These are phyloP conservation scores for Polyergus mexicanus DNA, from an alignment of 1,140 invertebrate genomes.

Conservation along the genomic window DNA sequence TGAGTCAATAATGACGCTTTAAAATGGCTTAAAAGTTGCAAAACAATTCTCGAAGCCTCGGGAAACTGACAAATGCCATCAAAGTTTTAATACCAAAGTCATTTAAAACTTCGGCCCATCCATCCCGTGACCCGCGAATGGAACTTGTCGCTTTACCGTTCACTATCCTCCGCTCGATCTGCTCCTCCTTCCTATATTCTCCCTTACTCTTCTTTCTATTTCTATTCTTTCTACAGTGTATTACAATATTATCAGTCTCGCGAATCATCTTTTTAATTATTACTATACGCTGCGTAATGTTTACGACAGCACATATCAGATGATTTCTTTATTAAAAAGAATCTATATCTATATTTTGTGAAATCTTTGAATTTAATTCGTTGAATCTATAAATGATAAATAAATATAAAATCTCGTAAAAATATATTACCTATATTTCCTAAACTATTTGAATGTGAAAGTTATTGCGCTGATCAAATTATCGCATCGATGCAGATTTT, in stretches of 20 bases:
- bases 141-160: conserved; percentile 74
- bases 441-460: background rate
- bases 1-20: conserved; percentile 76
- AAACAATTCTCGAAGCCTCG: conserved; percentile 78
- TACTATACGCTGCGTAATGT: background rate
- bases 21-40: conserved; percentile 79
- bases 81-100: conserved; percentile 83
- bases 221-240: conserved; percentile 8
- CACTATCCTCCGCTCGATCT: conserved; percentile 36
- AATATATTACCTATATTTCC: background rate
- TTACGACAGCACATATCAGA: background rate
- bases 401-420: background rate
- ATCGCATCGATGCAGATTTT: background rate
- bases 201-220: conserved; percentile 28
- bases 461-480: background rate
- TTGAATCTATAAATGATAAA: background rate
- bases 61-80: conserved; percentile 83
- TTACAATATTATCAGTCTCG: conserved; percentile 15
- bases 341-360: background rate
- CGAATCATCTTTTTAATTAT: background rate
- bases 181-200: conserved; percentile 20
- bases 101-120: conserved; percentile 81
- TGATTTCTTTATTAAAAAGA: background rate
- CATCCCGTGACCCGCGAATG: conserved; percentile 74
- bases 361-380: background rate